Conservation (phyloP, 1,140 invertebrate genomes). For the Macrotrachela quadricornifera region DNA sequence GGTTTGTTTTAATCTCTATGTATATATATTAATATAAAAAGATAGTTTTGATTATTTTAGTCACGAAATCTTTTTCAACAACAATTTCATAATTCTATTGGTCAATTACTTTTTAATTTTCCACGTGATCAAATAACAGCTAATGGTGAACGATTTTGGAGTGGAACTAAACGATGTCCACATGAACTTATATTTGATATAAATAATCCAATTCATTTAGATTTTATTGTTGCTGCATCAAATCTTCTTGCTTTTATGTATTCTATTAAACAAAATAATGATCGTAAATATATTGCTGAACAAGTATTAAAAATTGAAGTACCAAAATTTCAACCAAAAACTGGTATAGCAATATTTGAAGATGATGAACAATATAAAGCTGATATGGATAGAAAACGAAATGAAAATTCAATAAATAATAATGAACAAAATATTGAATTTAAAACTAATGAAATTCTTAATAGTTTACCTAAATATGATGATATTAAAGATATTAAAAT, state of each 20-base stretch:
- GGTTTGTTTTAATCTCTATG: slow-evolving; percentile 49
- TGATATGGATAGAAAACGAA: not conserved
- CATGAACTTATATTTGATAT: slow-evolving; percentile 38
- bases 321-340: slow-evolving; percentile 67
- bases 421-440: too few relatives aligned
- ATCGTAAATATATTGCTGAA: not conserved
- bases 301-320: slow-evolving; percentile 31
- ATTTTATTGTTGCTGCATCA: slow-evolving; percentile 72
- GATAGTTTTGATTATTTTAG: slow-evolving; percentile 19
- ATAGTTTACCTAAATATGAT: slow-evolving; percentile 13
- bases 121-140: slow-evolving; percentile 71
- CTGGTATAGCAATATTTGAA: slow-evolving; percentile 85
- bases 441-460: slow-evolving; percentile 4
- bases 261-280: slow-evolving; percentile 35
- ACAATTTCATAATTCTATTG: slow-evolving; percentile 81
- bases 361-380: slow-evolving; percentile 41
- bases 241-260: slow-evolving; percentile 81
- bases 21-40: slow-evolving; percentile 3
- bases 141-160: slow-evolving; percentile 83
- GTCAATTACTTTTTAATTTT: slow-evolving; percentile 87
- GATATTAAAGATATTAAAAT: slow-evolving; percentile 35
- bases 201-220: slow-evolving; percentile 46
- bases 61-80: slow-evolving; percentile 47
- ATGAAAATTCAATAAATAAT: not conserved
- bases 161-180: slow-evolving; percentile 88